These are phyloP conservation scores for Orchesellides sinensis DNA, from an alignment of 2,888 invertebrate genomes.

Conservation along the genomic window DNA sequence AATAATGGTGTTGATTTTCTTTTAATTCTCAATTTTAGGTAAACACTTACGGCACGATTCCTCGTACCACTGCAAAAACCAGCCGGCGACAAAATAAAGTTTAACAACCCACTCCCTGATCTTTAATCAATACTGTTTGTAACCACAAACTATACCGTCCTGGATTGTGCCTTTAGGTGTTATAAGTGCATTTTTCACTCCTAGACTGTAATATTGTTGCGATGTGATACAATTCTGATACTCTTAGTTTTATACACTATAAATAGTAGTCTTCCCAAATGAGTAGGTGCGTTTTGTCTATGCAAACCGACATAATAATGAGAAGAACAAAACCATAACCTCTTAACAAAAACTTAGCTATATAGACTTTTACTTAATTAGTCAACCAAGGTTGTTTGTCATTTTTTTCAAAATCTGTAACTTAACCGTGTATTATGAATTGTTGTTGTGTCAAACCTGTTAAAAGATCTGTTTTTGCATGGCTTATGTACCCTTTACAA, in stretches of 20 bases:
- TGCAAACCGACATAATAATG: conserved; percentile 25
- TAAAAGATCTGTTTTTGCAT: too few species aligned
- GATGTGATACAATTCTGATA: conserved; percentile 63
- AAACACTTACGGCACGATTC: conserved; percentile 64
- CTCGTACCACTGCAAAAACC: conserved; percentile 56
- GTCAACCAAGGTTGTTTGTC: too few species aligned
- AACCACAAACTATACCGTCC: conserved; percentile 66
- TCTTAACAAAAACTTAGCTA: too few species aligned
- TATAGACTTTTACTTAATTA: too few species aligned
- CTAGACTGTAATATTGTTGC: conserved; percentile 63
- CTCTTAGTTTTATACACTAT: conserved; percentile 31
- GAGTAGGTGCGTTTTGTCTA: neutral
- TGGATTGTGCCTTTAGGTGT: conserved; percentile 60
- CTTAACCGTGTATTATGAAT: too few species aligned
- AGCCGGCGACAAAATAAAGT: conserved; percentile 44
- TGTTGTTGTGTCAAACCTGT: too few species aligned
- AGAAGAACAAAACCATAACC: neutral
- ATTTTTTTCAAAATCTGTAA: too few species aligned
- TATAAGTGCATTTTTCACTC: conserved; percentile 49
- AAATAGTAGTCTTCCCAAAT: conserved; percentile 39
- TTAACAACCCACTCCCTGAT: conserved; percentile 24
- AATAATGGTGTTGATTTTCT: neutral
- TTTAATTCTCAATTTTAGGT: conserved; percentile 54
- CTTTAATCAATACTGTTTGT: neutral
- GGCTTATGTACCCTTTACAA: too few species aligned